A percentile compares a stretch with the other conserved stretches of the same genome.
These are phyloP conservation scores for Musca domestica DNA, from an alignment of 1,140 invertebrate genomes.

Conservation along the genomic window DNA sequence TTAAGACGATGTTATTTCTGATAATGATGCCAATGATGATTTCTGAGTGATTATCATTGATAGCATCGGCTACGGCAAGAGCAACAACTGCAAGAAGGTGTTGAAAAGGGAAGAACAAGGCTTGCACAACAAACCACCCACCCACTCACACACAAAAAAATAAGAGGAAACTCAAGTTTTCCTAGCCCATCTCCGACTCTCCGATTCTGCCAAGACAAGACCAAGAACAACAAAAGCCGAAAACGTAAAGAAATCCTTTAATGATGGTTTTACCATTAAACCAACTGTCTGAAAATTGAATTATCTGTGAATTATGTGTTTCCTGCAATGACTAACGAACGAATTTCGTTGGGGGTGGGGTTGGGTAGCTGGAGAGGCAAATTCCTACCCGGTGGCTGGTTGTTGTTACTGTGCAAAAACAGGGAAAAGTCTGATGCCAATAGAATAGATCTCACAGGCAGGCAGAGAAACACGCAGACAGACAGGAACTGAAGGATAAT, in stretches of 20 bases:
- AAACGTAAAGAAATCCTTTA: conserved; percentile 22
- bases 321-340: not conserved
- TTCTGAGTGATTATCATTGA: conserved; percentile 6
- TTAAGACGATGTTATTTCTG: not conserved
- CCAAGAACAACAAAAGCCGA: not conserved
- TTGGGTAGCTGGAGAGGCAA: no score
- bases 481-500: not conserved
- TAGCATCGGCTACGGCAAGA: not conserved
- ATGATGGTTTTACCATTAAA: conserved; percentile 25
- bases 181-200: no score
- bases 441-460: no score
- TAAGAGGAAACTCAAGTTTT: not conserved
- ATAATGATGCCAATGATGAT: conserved; percentile 8
- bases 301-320: conserved; percentile 18
- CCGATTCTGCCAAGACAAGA: not conserved
- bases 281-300: conserved; percentile 26
- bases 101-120: no score
- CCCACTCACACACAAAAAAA: not conserved
- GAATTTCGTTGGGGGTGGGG: not conserved
- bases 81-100: not conserved
- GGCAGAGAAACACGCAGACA: no score
- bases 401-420: no score
- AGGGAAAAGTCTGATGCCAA: no score
- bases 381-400: not conserved
- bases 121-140: no score